Base-by-base conservation (phyloP, 1,140 invertebrate species). In the Scaptomyza montana region DNA sequence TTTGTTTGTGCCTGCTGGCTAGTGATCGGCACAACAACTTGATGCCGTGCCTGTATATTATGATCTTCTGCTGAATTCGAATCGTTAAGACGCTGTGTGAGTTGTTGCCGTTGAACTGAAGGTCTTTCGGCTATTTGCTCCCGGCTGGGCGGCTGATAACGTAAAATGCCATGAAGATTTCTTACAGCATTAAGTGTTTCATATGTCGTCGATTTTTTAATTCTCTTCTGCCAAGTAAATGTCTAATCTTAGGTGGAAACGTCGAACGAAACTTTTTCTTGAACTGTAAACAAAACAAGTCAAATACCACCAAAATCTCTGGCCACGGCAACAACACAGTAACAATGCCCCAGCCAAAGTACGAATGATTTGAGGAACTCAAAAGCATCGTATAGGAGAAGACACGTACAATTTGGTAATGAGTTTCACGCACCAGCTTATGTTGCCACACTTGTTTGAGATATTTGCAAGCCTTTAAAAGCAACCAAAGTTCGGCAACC, bases 321-420 rank as follows among this genome's bases (percentile, higher is more conserved):
- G 19, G 33, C 50, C 56, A 75, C 0, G 56, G 50, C 5, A 70
- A 0, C 16, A 75, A 5, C 2, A 49, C 2, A 0, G 2, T 6
- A 0, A 75, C 1, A 19, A 59, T 62, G 1, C 12, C 6, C 8
- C 33, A 50, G 1, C 55, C 19, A 13, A 70, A 71, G 10, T 12
- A 2, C 2, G 3, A 1, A 43, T 59, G 33, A 25, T 63, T 49
- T 46, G 75, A 71, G 2, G 66, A 25, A 10, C 8, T 5, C 16
- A 25, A 41, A 1, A 75, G 45, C 0, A 75, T 36, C 6, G 54
- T 0, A 33, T 60, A 78, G 0, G 74, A 53, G 4, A 71, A 2
- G 5, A 0, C 0, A 6, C 46, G 43, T 6, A 67, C n/a, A 4
- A 36, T 7, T 1, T 36, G 6, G 7, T 2, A 10, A 4, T 5